A percentile compares a stretch with the other conserved stretches of the same genome.
These are phyloP conservation scores for Neogobius melanostomus DNA, from an alignment of 2,113 vertebrate species.

Conservation along the genomic window DNA sequence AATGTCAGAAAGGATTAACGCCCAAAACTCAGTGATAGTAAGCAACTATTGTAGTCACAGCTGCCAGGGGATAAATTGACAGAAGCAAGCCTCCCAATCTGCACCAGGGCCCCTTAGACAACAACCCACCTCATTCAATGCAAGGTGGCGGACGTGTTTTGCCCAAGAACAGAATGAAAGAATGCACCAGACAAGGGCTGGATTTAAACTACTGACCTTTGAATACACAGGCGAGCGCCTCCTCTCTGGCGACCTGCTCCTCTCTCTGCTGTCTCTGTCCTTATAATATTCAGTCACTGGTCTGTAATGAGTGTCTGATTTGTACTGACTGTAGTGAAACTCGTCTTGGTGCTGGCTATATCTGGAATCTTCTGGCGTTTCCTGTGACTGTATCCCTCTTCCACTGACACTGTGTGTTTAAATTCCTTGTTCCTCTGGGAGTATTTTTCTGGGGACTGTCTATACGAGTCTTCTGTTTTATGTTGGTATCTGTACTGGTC, in stretches of 20 bases:
- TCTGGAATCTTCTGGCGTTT: slow-evolving; percentile 37
- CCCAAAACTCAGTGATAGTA: too few relatives aligned
- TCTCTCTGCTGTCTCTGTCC: slow-evolving; percentile 24
- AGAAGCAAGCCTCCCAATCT: too few relatives aligned
- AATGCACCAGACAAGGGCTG: neutral
- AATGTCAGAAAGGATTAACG: too few relatives aligned
- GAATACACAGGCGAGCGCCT: neutral
- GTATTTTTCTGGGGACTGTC: slow-evolving; percentile 22
- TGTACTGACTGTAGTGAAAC: slow-evolving; percentile 19
- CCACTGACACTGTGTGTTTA: slow-evolving; percentile 9
- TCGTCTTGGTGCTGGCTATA: slow-evolving; percentile 27
- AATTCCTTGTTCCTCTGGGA: slow-evolving; percentile 19
- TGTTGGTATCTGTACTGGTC: slow-evolving; percentile 33
- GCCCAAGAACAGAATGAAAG: too few relatives aligned
- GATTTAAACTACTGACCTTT: slow-evolving; percentile 17
- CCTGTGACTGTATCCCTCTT: slow-evolving; percentile 43
- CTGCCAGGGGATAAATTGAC: too few relatives aligned
- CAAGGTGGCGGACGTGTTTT: too few relatives aligned
- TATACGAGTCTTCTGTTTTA: slow-evolving; percentile 11
- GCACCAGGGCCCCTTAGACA: too few relatives aligned
- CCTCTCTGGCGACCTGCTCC: slow-evolving; percentile 28
- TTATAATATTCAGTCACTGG: slow-evolving; percentile 12
- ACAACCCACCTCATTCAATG: too few relatives aligned
- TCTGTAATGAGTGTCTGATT: slow-evolving; percentile 20
- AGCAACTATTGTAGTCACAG: too few relatives aligned